A percentile compares a stretch with the other conserved stretches of the same genome.
phyloP scores from a whole-genome alignment of 2,113 vertebrate species.

The Jaculus jaculus region DNA sequence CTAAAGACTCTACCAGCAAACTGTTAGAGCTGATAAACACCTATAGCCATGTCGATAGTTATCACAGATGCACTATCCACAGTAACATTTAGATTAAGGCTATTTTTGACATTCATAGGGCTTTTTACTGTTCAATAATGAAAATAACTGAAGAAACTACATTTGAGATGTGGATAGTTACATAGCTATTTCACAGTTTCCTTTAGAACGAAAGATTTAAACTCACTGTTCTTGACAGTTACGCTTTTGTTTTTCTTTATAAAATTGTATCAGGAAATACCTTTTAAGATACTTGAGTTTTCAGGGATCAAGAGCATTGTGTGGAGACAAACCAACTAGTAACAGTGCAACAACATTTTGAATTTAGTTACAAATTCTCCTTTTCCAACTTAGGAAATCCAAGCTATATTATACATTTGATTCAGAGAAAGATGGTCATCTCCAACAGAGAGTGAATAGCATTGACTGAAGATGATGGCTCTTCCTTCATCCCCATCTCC shows the following conservation, averaged over 20 bases:
- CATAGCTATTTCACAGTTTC: constrained; percentile 79
- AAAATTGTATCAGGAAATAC: constrained; percentile 80
- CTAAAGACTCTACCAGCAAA: no score
- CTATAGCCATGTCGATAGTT: constrained; percentile 82
- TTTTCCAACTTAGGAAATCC: constrained; percentile 87
- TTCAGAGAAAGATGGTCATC: constrained; percentile 80
- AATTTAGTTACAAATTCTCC: constrained; percentile 79
- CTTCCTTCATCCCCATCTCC: constrained; percentile 71
- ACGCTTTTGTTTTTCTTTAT: constrained; percentile 74
- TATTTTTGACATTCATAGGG: constrained; percentile 83
- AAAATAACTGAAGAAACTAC: constrained; percentile 82
- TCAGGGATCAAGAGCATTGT: constrained; percentile 79
- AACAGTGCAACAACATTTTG: constrained; percentile 75
- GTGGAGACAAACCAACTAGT: constrained; percentile 76
- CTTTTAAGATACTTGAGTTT: constrained; percentile 79
- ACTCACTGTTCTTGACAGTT: constrained; percentile 77
- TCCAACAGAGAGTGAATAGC: constrained; percentile 78
- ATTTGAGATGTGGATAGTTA: constrained; percentile 80
- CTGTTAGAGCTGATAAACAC: no score
- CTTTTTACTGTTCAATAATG: constrained; percentile 81
- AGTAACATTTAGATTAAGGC: constrained; percentile 70
- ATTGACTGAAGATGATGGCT: constrained; percentile 62
- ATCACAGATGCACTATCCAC: constrained; percentile 80
- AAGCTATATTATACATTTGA: constrained; percentile 82
- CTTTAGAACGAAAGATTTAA: constrained; percentile 81